Evolutionary conservation across 2,888 invertebrate species (phyloP), one percentile per base, ranked within the genome.

Genomic region (Isoperla grammatica): DNA sequence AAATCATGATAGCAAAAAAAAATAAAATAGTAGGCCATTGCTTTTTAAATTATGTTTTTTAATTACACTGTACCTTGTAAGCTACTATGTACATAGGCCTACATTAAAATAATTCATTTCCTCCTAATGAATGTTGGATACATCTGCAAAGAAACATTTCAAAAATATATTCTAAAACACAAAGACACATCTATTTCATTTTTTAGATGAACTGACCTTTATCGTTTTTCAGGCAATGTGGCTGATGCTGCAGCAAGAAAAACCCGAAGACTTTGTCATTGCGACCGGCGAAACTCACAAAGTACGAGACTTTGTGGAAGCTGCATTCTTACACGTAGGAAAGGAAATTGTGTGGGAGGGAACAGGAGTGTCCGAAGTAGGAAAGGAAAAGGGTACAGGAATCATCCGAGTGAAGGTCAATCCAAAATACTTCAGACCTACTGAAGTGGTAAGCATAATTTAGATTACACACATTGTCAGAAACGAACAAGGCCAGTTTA

Each of bases 251-350:
- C 99, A 99, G 73, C 88, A 90, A 71, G 86, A 93, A 0, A 75
- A 78, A 37, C 90, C 99, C 0, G 91, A 96, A 56, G 99, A 99
- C 77, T 98, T 88, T 78, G 98, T 99, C 4, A 94, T 99, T 67
- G 95, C 99, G 4, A 96, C 96, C 0, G 96, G 96, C 0, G 90
- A 94, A 73, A 84, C 88, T 12, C 95, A 95, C 76, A 96, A 93
- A 73, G 98, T 99, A 0, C 80, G 93, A 11, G 95, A 98, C 76
- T 99, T 99, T 78, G 95, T 99, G 0, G 95, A 95, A 75, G 83
- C 83, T 37, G 84, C 97, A 0, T 99, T 99, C 75, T 80, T 81
- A 60, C 84, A 88, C 71, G 87, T 96, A 40, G 90, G 86, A 0
- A 83, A 85, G 49, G 81, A 81, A 61, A 90, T 95, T 59, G 77